Conservation (phyloP, 2,797 vertebrate species). For the Girardinus metallicus region DNA sequence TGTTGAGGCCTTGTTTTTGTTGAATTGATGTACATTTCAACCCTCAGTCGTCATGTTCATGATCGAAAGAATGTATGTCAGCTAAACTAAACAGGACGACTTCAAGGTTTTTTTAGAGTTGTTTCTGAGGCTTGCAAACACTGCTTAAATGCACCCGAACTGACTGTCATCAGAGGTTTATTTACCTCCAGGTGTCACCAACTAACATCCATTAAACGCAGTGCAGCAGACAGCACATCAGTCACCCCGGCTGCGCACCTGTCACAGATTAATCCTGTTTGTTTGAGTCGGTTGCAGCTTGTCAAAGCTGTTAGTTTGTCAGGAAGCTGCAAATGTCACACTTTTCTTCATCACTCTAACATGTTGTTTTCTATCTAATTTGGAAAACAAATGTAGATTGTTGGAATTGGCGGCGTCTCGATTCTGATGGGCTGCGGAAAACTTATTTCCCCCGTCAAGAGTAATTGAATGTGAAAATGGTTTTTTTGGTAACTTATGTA, state of each 20-base stretch:
- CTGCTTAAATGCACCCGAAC: background rate
- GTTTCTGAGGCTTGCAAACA: background rate
- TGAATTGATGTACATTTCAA: too few species aligned
- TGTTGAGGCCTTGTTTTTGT: too few species aligned
- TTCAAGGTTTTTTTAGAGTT: background rate
- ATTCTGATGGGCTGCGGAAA: slow-evolving; percentile 11
- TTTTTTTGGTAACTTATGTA: background rate
- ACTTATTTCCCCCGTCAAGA: background rate
- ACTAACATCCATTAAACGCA: slow-evolving; percentile 20
- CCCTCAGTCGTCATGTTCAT: too few species aligned
- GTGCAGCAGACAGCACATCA: slow-evolving; percentile 17
- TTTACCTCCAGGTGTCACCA: slow-evolving; percentile 25
- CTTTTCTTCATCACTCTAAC: background rate
- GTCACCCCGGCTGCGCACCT: slow-evolving; percentile 4
- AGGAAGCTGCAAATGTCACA: background rate
- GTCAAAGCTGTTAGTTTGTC: slow-evolving; percentile 8
- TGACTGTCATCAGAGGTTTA: slow-evolving; percentile 16
- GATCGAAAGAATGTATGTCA: too few species aligned
- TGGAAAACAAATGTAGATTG: slow-evolving; percentile 13
- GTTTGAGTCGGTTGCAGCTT: slow-evolving; percentile 11
- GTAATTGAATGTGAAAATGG: background rate
- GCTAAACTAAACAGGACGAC: background rate
- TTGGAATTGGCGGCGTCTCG: slow-evolving; percentile 18
- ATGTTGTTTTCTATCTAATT: slow-evolving; percentile 3
- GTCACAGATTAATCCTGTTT: slow-evolving; percentile 12